Percentiles rank a stretch among this genome's conserved stretches.
Evolutionary conservation across 2,797 vertebrate species (phyloP).

Genomic region (Pantherophis vulpinus): DNA sequence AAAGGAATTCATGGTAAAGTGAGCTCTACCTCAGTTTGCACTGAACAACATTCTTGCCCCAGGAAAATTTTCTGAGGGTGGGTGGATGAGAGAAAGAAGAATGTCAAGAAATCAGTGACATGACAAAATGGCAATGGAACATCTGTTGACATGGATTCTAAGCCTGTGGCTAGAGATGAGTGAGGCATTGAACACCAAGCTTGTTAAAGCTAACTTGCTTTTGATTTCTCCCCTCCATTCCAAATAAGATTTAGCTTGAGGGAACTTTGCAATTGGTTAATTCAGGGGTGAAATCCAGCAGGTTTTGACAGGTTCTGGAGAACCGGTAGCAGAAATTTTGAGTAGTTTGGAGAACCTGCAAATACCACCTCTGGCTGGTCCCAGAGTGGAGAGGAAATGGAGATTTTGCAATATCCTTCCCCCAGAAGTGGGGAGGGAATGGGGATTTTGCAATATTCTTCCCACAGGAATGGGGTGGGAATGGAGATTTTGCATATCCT

Average conservation of each 20-base stretch:
- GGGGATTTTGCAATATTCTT: too few relatives aligned
- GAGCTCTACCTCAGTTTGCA: accelerated
- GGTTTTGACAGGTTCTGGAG: too few relatives aligned
- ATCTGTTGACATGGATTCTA: slow-evolving; percentile 93
- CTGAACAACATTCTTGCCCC: background rate
- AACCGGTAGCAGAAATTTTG: too few relatives aligned
- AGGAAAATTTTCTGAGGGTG: slow-evolving; percentile 48
- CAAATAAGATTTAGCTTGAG: slow-evolving; percentile 88
- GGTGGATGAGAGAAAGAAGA: slow-evolving; percentile 33
- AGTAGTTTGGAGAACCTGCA: too few relatives aligned
- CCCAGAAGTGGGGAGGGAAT: too few relatives aligned
- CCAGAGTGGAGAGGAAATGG: too few relatives aligned
- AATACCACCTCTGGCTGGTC: too few relatives aligned
- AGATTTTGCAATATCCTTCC: too few relatives aligned
- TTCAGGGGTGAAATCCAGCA: too few relatives aligned
- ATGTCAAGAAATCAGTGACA: slow-evolving; percentile 71
- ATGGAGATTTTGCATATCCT: too few relatives aligned
- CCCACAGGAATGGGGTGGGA: too few relatives aligned
- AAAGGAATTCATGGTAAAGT: accelerated
- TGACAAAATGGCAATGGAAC: slow-evolving; percentile 87
- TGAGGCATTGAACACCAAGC: slow-evolving; percentile 88
- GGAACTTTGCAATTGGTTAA: slow-evolving; percentile 94
- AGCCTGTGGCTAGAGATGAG: slow-evolving; percentile 90
- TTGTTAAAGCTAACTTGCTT: slow-evolving; percentile 93
- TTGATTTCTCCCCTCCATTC: slow-evolving; percentile 88